These are phyloP conservation scores for Paraescarpia echinospica DNA, from an alignment of 1,140 invertebrate genomes.

Conservation along the genomic window DNA sequence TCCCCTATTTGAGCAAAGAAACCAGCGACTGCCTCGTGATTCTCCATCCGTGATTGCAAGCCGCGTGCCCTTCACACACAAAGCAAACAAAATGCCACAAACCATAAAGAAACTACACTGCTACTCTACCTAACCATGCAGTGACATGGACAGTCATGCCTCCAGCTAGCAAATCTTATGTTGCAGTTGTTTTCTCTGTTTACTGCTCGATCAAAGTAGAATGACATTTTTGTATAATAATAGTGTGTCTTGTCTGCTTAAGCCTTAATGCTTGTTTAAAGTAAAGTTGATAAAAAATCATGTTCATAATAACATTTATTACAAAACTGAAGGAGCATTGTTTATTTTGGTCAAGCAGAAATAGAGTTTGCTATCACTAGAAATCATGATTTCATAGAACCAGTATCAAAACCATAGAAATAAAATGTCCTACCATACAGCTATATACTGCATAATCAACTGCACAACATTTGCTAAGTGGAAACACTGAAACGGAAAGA, in stretches of 20 bases:
- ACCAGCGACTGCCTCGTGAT: constrained; percentile 86
- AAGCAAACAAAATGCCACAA: not conserved
- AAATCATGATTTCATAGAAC: no score
- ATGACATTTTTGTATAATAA: no score
- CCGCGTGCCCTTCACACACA: constrained; percentile 74
- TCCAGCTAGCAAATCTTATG: not conserved
- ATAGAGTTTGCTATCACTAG: no score
- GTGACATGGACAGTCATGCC: not conserved
- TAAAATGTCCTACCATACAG: no score
- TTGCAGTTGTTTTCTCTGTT: not conserved
- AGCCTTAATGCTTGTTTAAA: no score
- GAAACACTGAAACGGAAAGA: not conserved
- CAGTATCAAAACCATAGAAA: no score
- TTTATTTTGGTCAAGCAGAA: no score
- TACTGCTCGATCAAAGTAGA: not conserved
- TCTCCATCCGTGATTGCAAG: constrained; percentile 84
- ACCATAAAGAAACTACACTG: not conserved
- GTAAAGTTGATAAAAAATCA: not conserved
- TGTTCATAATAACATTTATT: not conserved
- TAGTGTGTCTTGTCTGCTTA: no score
- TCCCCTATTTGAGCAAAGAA: constrained; percentile 93
- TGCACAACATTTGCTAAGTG: not conserved
- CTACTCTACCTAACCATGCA: not conserved
- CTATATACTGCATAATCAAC: not conserved
- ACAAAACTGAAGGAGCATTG: not conserved